Evolutionary conservation across 1,140 invertebrate genomes (phyloP), one percentile per base, ranked within the genome.

Genomic region (Aphelinus atriplicis): DNA sequence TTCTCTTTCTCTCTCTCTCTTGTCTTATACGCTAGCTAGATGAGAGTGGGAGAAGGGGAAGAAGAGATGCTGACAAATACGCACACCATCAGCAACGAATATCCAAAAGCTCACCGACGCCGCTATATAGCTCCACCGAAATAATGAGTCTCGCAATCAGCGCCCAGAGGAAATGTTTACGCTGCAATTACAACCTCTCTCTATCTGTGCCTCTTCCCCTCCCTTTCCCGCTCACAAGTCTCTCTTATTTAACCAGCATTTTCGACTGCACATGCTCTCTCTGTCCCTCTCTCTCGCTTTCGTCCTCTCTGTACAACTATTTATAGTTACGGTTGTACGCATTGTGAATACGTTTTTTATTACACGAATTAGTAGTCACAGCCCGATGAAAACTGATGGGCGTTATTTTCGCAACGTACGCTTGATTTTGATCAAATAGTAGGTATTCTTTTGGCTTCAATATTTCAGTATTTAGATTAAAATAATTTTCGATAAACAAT

Each of bases 61-160:
- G 51, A 53, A 53, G 51, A 9, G 51, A 53, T 26, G 26, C 26
- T 26, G 26, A 26, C 26, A 26, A 26, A 0, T 26, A 26, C 26
- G 26, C 26, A 26, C 26, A 26, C 26, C 26, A 26, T 26, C 26
- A 26, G 26, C 26, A 26, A 26, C 26, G 26, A 26, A 26, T 26
- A 26, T 26, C 26, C 26, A 26, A 26, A 26, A 26, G 26, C 26
- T 26, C 26, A 26, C 26, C 26, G 26, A 26, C 26, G 26, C 26
- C 26, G 26, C 26, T 26, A 53, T 71, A 78, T 71, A 78, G 80
- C 73, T 78, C 80, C 76, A 68, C 79, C 77, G 73, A 84, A 84
- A 85, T 86, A 86, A 85, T 85, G 85, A 85, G 83, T 86, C 82
- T 83, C 81, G 84, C 84, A 86, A 85, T 86, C 84, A 85, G 78